phyloP scores from a whole-genome alignment of 2,113 vertebrate genomes.

The Channa maculata region DNA sequence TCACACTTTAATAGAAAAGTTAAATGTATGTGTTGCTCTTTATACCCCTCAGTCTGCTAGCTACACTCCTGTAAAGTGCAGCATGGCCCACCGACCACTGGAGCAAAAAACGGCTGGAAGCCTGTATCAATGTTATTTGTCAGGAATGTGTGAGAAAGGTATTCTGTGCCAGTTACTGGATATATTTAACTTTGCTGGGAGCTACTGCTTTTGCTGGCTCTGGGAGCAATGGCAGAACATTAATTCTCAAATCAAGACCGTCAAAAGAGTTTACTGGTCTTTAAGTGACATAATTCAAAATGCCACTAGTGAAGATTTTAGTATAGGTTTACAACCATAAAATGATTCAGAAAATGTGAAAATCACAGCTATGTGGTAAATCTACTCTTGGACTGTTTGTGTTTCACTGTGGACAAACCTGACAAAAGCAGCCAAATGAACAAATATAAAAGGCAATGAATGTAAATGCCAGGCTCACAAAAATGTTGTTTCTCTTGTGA shows the following conservation, averaged over 20 bases:
- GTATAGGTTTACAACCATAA: conserved; percentile 7
- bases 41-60: conserved; percentile 71
- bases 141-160: conserved; percentile 63
- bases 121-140: conserved; percentile 72
- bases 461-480: too few relatives aligned
- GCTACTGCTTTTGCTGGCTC: conserved; percentile 35
- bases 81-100: conserved; percentile 58
- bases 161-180: conserved; percentile 54
- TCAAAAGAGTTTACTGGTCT: conserved; percentile 20
- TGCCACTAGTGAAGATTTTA: conserved; percentile 18
- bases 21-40: conserved; percentile 79
- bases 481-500: too few relatives aligned
- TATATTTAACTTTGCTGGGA: conserved; percentile 52
- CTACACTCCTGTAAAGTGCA: conserved; percentile 69
- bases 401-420: too few relatives aligned
- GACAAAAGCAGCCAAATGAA: too few relatives aligned
- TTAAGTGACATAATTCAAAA: conserved; percentile 14
- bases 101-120: conserved; percentile 63
- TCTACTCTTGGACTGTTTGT: too few relatives aligned
- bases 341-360: conserved; percentile 22
- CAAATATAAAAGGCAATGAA: too few relatives aligned
- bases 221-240: conserved; percentile 12
- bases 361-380: too few relatives aligned
- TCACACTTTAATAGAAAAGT: conserved; percentile 83
- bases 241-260: conserved; percentile 34